Conservation (phyloP, 2,113 vertebrate species). For the Thomomys bottae region DNA sequence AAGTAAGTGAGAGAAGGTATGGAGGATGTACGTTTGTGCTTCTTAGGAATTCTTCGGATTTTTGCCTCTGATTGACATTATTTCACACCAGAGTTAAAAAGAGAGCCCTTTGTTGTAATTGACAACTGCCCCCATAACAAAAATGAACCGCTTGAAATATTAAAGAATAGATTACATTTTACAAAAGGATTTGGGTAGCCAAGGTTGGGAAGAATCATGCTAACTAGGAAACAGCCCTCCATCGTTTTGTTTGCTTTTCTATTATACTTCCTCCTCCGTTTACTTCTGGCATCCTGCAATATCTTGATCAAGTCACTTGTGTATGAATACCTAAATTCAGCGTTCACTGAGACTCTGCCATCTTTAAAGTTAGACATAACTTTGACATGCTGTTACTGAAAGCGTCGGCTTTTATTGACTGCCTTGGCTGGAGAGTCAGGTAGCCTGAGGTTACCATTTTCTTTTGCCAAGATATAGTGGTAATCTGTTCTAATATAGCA, state of each 20-base stretch:
- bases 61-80: neutral
- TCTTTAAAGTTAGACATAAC: neutral
- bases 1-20: neutral
- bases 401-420: neutral
- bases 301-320: neutral
- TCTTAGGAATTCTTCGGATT: neutral
- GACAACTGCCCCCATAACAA: neutral
- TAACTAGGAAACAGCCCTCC: fast-evolving
- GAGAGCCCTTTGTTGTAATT: neutral
- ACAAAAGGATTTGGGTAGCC: neutral
- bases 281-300: neutral
- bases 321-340: neutral
- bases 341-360: neutral
- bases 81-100: neutral
- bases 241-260: neutral
- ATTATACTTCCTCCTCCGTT: neutral
- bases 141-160: neutral
- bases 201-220: neutral
- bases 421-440: neutral
- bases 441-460: neutral
- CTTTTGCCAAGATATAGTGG: neutral
- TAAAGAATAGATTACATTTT: neutral
- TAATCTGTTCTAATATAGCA: neutral
- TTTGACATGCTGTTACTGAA: neutral
- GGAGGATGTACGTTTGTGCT: neutral